phyloP scores from a whole-genome alignment of 2,797 vertebrate genomes.

The Gallirallus australis region DNA sequence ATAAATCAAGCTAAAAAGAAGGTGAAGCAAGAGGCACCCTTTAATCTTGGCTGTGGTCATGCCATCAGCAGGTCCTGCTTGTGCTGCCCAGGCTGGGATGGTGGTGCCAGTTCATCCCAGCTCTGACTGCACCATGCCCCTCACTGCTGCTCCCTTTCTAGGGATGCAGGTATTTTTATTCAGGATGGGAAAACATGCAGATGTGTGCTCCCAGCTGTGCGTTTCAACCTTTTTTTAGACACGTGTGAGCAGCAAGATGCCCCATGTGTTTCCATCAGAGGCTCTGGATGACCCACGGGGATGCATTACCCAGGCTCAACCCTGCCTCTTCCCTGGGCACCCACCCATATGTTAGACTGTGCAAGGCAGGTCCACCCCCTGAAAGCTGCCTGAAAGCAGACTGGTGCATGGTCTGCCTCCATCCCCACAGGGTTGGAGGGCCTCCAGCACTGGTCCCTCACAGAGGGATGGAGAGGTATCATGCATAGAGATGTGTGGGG shows the following conservation, averaged over 20 bases:
- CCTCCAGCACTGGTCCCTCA: neutral
- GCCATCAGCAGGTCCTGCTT: neutral
- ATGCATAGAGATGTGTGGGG: accelerated
- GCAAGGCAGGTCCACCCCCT: too few relatives aligned
- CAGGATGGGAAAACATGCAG: neutral
- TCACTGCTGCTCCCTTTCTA: neutral
- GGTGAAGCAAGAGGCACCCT: neutral
- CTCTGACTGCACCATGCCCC: neutral
- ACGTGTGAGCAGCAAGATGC: neutral
- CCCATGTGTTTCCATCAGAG: neutral
- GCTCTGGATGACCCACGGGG: neutral
- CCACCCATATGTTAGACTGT: accelerated
- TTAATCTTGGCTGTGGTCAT: neutral
- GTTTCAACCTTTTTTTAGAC: neutral
- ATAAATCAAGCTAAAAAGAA: neutral
- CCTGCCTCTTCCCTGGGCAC: neutral
- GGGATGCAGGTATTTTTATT: neutral
- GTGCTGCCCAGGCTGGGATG: neutral
- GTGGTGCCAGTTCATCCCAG: neutral
- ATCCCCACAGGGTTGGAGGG: neutral
- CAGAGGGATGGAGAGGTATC: neutral
- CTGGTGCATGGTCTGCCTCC: neutral
- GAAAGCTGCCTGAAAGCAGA: neutral
- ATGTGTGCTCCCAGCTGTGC: neutral
- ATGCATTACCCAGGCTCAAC: neutral